Percentiles rank a stretch among this genome's conserved stretches.
These are phyloP conservation scores for Teleopsis dalmanni DNA, from an alignment of 1,140 invertebrate genomes.

Conservation along the genomic window DNA sequence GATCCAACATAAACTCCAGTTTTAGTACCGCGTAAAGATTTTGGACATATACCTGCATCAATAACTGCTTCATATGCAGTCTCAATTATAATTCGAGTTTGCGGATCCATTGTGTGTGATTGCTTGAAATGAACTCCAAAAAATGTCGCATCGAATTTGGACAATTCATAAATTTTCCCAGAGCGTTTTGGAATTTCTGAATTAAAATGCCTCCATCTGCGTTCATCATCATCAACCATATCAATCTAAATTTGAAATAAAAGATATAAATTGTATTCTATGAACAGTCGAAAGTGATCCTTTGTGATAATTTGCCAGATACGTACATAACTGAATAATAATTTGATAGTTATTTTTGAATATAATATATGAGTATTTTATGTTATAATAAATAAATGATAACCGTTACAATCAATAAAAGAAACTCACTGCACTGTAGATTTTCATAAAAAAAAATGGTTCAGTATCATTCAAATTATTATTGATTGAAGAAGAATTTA, in stretches of 20 bases:
- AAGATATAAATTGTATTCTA: too few relatives aligned
- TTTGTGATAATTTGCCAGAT: neutral
- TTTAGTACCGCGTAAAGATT: constrained; percentile 55
- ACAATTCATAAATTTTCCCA: constrained; percentile 57
- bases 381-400: too few relatives aligned
- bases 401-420: too few relatives aligned
- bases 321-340: neutral
- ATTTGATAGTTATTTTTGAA: neutral
- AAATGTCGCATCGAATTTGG: constrained; percentile 52
- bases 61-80: constrained; percentile 45
- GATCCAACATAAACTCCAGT: constrained; percentile 73
- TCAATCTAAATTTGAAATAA: constrained; percentile 46
- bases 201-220: constrained; percentile 62
- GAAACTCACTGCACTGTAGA: too few relatives aligned
- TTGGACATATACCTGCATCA: constrained; percentile 43
- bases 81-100: constrained; percentile 48
- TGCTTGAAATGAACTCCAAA: constrained; percentile 51
- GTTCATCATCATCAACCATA: constrained; percentile 66
- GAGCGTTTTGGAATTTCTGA: constrained; percentile 60
- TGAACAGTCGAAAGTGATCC: neutral
- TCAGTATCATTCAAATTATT: too few relatives aligned
- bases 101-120: constrained; percentile 49
- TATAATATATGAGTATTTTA: too few relatives aligned
- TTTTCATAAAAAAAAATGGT: too few relatives aligned
- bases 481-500: too few relatives aligned